Percentiles rank a stretch among this genome's conserved stretches.
Conservation (phyloP, 1,140 invertebrate species). For the Proctacanthus coquilletti region DNA sequence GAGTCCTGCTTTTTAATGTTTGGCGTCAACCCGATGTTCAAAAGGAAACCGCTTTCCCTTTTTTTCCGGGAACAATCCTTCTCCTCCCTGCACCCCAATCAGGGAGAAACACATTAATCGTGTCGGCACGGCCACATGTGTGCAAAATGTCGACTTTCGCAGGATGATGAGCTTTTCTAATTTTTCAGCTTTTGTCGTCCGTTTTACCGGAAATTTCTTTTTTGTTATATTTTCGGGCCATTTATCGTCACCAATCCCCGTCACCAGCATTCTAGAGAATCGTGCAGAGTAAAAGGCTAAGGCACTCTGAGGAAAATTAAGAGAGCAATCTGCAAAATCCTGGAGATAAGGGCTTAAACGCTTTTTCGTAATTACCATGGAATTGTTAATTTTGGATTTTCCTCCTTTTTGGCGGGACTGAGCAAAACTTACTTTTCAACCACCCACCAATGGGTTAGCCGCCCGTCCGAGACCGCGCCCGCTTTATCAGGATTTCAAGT, state of each 20-base stretch:
- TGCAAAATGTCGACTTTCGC: not conserved
- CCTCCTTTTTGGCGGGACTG: not conserved
- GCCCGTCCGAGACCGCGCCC: not conserved
- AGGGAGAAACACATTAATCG: not conserved
- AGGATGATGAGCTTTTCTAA: not conserved
- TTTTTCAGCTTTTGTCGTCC: not conserved
- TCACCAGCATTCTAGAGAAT: too few species aligned
- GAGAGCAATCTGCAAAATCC: not conserved
- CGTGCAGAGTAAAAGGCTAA: not conserved
- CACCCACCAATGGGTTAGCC: not conserved
- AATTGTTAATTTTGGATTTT: too few species aligned
- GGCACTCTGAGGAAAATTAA: not conserved
- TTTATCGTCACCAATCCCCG: not conserved
- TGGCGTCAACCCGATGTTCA: too few species aligned
- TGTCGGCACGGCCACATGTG: not conserved
- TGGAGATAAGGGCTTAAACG: not conserved
- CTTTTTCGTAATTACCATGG: not conserved
- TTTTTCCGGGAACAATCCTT: not conserved
- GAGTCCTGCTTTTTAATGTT: not conserved
- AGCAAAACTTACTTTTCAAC: not conserved
- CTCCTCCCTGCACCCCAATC: not conserved
- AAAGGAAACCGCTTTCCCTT: not conserved
- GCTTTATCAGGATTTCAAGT: not conserved
- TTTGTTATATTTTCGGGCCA: not conserved
- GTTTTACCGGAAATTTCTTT: not conserved